A percentile compares a stretch with the other conserved stretches of the same genome.
phyloP scores from a whole-genome alignment of 2,888 invertebrate genomes.

The Nephrotoma guestfalica region DNA sequence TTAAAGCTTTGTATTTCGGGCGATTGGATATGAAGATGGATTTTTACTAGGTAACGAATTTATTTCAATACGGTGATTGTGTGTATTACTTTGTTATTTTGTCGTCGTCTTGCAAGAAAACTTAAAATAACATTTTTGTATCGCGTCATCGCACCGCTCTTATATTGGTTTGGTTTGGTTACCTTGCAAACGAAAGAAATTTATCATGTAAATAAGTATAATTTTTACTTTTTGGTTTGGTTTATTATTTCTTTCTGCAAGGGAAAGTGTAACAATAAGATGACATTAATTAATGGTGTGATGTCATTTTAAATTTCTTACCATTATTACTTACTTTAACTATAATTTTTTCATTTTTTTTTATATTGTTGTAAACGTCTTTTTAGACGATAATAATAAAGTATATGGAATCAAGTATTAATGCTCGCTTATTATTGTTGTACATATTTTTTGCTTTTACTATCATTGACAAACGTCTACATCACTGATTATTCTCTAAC shows the following conservation, averaged over 20 bases:
- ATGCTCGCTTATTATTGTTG: not conserved
- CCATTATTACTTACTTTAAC: not conserved
- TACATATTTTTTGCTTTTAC: not conserved
- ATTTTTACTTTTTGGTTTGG: not conserved
- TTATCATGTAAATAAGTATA: not conserved
- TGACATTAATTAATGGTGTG: not conserved
- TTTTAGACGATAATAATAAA: not conserved
- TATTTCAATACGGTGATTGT: not conserved
- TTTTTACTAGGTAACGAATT: not conserved
- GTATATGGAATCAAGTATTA: not conserved
- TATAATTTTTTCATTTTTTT: not conserved
- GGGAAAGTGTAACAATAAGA: not conserved
- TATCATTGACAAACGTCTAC: not conserved
- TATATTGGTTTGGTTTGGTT: not conserved
- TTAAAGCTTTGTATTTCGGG: not conserved
- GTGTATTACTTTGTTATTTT: not conserved
- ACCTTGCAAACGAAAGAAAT: not conserved
- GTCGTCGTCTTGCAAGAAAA: no score
- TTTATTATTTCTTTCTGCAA: not conserved
- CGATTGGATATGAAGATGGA: not conserved
- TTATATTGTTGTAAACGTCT: not conserved
- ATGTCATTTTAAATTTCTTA: not conserved
- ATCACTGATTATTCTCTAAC: not conserved
- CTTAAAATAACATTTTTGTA: not conserved
- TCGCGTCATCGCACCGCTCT: not conserved